phyloP scores from a whole-genome alignment of 2,113 vertebrate genomes.

The Hypanus sabinus region DNA sequence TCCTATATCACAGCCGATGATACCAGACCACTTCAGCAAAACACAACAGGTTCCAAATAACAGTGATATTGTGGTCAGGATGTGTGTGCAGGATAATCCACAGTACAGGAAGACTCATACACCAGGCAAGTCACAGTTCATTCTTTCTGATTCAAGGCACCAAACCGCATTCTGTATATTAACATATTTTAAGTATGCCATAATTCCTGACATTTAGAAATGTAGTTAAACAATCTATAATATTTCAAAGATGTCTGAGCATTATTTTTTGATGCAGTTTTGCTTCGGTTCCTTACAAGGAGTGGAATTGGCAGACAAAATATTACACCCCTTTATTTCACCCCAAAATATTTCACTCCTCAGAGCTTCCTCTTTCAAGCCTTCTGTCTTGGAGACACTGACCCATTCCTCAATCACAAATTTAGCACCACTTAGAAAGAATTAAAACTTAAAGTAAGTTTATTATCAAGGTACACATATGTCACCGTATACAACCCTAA shows the following conservation, averaged over 20 bases:
- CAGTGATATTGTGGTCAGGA: background rate
- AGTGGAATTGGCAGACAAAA: background rate
- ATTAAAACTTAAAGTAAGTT: no score
- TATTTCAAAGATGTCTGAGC: background rate
- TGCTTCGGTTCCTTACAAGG: background rate
- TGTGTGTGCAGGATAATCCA: background rate
- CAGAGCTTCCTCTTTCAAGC: background rate
- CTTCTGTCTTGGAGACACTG: background rate
- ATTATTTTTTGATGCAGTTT: background rate
- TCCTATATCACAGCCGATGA: background rate
- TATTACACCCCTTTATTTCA: no score
- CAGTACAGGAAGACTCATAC: background rate
- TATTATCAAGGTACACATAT: no score
- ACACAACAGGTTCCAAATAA: background rate
- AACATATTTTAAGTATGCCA: background rate
- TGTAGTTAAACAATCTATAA: background rate
- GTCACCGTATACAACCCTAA: no score
- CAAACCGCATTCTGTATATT: background rate
- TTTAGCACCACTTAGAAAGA: no score
- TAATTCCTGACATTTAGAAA: slow-evolving; percentile 27
- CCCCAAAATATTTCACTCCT: no score
- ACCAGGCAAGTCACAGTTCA: background rate
- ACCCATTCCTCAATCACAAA: no score
- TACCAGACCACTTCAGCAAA: background rate
- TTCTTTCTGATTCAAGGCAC: background rate